Evolutionary conservation across 2,113 vertebrate species (phyloP).

Genomic region (Thryonomys swinderianus): DNA sequence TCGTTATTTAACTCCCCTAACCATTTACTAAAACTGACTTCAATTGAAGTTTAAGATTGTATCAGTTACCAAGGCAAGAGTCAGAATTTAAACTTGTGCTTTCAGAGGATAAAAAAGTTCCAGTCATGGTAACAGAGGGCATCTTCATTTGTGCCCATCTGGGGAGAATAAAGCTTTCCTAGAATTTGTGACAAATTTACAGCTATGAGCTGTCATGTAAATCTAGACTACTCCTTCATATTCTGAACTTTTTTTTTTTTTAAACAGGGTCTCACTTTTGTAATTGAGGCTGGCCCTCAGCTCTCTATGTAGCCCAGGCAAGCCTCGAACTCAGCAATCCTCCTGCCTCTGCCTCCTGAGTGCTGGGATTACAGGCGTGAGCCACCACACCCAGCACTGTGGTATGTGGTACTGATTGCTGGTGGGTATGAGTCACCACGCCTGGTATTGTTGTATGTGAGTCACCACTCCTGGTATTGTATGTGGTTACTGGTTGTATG

Average conservation of each 20-base stretch:
- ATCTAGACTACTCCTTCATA: neutral
- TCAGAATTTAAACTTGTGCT: conserved; percentile 29
- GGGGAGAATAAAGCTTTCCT: neutral
- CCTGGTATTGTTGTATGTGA: too few species aligned
- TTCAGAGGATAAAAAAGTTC: conserved; percentile 15
- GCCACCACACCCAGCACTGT: too few species aligned
- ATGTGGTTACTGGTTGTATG: too few species aligned
- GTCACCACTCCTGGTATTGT: too few species aligned
- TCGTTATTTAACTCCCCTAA: neutral
- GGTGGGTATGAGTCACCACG: too few species aligned
- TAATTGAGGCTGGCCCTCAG: too few species aligned
- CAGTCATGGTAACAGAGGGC: neutral
- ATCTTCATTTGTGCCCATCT: neutral
- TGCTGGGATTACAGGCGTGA: too few species aligned
- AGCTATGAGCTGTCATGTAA: neutral
- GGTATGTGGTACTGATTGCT: too few species aligned
- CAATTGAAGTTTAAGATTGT: neutral
- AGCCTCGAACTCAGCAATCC: too few species aligned
- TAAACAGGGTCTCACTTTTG: too few species aligned
- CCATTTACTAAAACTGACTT: neutral
- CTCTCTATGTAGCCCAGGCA: too few species aligned
- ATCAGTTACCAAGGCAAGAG: conserved; percentile 12
- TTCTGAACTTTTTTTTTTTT: neutral
- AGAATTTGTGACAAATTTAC: conserved; percentile 1
- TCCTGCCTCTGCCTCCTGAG: too few species aligned